A percentile compares a stretch with the other conserved stretches of the same genome.
Conservation (phyloP, 2,888 invertebrate genomes). For the Drosophila pullipes region DNA sequence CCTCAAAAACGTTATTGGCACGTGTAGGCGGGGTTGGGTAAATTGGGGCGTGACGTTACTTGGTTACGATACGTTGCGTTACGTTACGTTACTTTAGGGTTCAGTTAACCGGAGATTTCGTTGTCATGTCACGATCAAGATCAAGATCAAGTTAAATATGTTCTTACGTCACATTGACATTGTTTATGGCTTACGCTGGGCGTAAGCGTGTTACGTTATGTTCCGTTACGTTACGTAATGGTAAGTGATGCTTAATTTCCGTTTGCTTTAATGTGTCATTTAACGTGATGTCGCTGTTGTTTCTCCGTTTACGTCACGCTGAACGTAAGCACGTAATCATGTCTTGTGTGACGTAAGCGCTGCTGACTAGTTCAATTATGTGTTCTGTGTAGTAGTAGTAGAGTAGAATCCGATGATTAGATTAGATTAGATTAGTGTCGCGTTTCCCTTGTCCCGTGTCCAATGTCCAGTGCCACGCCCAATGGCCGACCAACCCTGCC, state of each 20-base stretch:
- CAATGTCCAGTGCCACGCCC: slow-evolving; percentile 44
- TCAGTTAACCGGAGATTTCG: not conserved
- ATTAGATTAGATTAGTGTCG: not conserved
- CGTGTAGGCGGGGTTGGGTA: slow-evolving; percentile 42
- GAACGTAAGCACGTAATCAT: slow-evolving; percentile 3
- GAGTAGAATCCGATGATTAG: not conserved
- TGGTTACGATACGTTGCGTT: slow-evolving; percentile 3
- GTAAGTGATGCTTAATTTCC: slow-evolving; percentile 16
- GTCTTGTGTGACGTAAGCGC: slow-evolving; percentile 20
- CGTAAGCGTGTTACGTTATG: slow-evolving; percentile 2
- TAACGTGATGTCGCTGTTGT: slow-evolving; percentile 1
- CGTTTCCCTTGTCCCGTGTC: not conserved
- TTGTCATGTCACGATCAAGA: slow-evolving; percentile 4
- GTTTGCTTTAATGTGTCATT: not conserved
- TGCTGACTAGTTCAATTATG: slow-evolving; percentile 44
- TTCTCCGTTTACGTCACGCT: slow-evolving; percentile 6
- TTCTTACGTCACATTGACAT: not conserved
- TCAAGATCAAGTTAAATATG: slow-evolving; percentile 10
- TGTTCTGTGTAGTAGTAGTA: not conserved
- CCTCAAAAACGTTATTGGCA: slow-evolving; percentile 47
- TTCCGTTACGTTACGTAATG: slow-evolving; percentile 7
- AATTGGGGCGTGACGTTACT: slow-evolving; percentile 25
- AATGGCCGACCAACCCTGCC: slow-evolving; percentile 36
- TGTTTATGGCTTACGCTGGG: not conserved
- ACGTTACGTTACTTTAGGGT: slow-evolving; percentile 11